A percentile compares a stretch with the other conserved stretches of the same genome.
Conservation (phyloP, 1,140 invertebrate species). For the Eciton burchellii region DNA sequence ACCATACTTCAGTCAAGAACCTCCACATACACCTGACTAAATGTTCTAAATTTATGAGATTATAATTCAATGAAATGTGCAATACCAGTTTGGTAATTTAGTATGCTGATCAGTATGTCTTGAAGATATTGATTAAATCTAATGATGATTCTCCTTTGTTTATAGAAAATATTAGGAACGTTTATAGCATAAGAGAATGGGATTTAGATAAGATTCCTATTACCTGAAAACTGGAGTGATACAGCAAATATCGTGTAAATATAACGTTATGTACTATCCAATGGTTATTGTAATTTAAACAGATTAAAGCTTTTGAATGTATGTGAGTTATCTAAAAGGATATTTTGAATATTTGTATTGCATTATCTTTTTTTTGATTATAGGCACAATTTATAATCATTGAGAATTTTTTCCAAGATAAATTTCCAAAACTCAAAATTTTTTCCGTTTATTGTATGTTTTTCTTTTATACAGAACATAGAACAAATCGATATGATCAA, state of each 20-base stretch:
- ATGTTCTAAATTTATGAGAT: slow-evolving; percentile 59
- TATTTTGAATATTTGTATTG: slow-evolving; percentile 64
- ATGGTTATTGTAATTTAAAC: slow-evolving; percentile 83
- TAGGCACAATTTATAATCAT: not conserved
- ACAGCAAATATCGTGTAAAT: slow-evolving; percentile 81
- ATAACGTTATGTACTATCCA: slow-evolving; percentile 81
- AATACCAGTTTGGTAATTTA: slow-evolving; percentile 75
- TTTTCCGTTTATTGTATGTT: not conserved
- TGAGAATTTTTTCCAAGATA: not conserved
- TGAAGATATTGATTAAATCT: not conserved
- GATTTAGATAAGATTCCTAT: slow-evolving; percentile 72
- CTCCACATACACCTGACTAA: slow-evolving; percentile 90
- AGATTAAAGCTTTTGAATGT: slow-evolving; percentile 82
- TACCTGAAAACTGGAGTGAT: slow-evolving; percentile 74
- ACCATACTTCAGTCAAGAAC: slow-evolving; percentile 97
- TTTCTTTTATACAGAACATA: slow-evolving; percentile 4
- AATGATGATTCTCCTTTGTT: slow-evolving; percentile 32
- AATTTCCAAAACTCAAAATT: not conserved
- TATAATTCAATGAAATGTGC: slow-evolving; percentile 73
- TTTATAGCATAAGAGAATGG: slow-evolving; percentile 49
- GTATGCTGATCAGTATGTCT: not conserved
- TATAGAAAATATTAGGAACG: slow-evolving; percentile 61
- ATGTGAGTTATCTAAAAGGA: slow-evolving; percentile 68
- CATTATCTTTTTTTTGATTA: slow-evolving; percentile 46
- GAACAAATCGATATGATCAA: not conserved